Conservation (phyloP, 2,113 vertebrate genomes). For the Burhinus oedicnemus region DNA sequence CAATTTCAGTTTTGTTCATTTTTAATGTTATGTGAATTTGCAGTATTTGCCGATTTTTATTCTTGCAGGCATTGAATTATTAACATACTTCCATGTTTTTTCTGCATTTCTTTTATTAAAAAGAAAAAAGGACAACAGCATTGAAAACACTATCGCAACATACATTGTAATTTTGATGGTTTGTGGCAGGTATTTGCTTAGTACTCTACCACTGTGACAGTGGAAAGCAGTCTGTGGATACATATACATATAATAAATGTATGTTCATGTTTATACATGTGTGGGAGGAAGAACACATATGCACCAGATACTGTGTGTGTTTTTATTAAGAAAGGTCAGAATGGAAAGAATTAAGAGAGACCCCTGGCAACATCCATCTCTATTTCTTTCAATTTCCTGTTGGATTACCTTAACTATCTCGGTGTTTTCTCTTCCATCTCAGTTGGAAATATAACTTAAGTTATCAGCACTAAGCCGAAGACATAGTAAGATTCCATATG, state of each 20-base stretch:
- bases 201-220: not conserved
- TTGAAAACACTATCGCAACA: not conserved
- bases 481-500: not conserved
- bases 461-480: not conserved
- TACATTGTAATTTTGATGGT: not conserved
- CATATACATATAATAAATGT: not conserved
- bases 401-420: slow-evolving; percentile 24
- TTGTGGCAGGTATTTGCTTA: not conserved
- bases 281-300: not conserved
- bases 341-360: slow-evolving; percentile 22
- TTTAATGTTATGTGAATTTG: not conserved
- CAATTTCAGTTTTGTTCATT: not conserved
- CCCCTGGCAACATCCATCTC: not conserved
- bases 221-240: not conserved
- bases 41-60: not conserved
- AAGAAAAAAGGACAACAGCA: not conserved
- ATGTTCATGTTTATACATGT: not conserved
- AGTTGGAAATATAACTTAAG: not conserved
- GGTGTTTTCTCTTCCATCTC: slow-evolving; percentile 18
- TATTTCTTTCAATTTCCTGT: slow-evolving; percentile 49
- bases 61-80: not conserved
- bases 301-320: not conserved
- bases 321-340: slow-evolving; percentile 31
- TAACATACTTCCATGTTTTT: not conserved
- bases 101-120: not conserved